Evolutionary conservation across 2,888 invertebrate species (phyloP), one percentile per base, ranked within the genome.

Genomic region (Sycophila texana): DNA sequence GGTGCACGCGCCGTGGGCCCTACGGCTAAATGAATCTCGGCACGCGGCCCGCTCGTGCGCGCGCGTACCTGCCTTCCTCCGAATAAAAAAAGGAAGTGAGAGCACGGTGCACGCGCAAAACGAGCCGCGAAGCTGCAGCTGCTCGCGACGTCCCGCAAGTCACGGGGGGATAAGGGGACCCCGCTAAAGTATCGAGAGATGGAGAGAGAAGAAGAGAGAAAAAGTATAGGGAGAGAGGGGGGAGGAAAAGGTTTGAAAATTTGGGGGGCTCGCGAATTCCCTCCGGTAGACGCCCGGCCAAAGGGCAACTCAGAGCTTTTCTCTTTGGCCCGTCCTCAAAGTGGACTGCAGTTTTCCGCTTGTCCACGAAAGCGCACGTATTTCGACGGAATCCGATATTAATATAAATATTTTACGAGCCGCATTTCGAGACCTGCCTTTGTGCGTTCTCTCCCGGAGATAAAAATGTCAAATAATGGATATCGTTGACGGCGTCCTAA

Each of bases 331-430:
- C 67, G 26, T 16, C 30, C 30, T 63, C 39, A 47, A 53, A 72
- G 30, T n/a, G 30, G 16, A 16, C 39, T 26, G 20, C 22, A 16
- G 55, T 10, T 55, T 14, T 18, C 53, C 4, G 30, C 39, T 39
- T 39, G 39, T 39, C 39, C 39, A 39, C 39, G 39, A 39, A 39
- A 7, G 53, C n/a, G 58, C 39, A 20, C 20, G 26, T 53, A 66
- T 79, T 71, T 79, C 71, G 66, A 13, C 26, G 66, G 67, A 79
- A 79, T 75, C 79, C 75, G 71, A 75, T 72, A 76, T 80, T 76
- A 80, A 79, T 76, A 73, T 76, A 72, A 67, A 76, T 73, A 73
- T 72, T 76, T 76, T 80, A 80, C 61, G 76, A 72, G 67, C 30
- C 39, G 26, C 47, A 51, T 49, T 16, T 49, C 26, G 22, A 4